Evolutionary conservation across 2,113 vertebrate genomes (phyloP).

Genomic region (Anolis carolinensis): DNA sequence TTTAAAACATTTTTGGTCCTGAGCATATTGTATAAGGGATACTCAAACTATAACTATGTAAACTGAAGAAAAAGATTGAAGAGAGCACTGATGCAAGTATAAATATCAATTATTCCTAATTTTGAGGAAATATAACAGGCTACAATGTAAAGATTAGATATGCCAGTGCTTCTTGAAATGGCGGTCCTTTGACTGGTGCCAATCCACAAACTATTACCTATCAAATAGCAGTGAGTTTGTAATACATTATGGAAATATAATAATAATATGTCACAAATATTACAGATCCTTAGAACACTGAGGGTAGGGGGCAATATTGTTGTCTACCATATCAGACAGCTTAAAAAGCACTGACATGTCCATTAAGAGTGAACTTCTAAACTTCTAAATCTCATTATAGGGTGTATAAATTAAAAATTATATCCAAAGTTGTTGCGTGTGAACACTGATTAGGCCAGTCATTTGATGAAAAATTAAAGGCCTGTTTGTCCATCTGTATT

Average conservation of each 20-base stretch:
- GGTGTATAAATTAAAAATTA: neutral
- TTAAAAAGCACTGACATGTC: neutral
- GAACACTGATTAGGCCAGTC: neutral
- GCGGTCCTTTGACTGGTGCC: too few relatives aligned
- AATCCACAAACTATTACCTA: too few relatives aligned
- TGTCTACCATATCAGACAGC: too few relatives aligned
- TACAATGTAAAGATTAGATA: neutral
- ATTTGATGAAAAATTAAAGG: too few relatives aligned
- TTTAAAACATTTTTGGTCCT: too few relatives aligned
- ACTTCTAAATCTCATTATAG: neutral
- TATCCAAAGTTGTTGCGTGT: neutral
- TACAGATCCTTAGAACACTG: too few relatives aligned
- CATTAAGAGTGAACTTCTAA: neutral
- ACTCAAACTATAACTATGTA: neutral
- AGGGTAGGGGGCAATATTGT: too few relatives aligned
- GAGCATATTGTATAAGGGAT: too few relatives aligned
- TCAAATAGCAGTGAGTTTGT: too few relatives aligned
- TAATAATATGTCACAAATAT: too few relatives aligned
- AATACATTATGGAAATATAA: too few relatives aligned
- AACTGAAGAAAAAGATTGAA: neutral
- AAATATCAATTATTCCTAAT: neutral
- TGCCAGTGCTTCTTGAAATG: too few relatives aligned
- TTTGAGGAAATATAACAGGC: neutral
- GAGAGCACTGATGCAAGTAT: neutral
- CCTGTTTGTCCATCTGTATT: neutral